phyloP scores from a whole-genome alignment of 2,113 vertebrate species.

The Chaetorhynchus papuensis region DNA sequence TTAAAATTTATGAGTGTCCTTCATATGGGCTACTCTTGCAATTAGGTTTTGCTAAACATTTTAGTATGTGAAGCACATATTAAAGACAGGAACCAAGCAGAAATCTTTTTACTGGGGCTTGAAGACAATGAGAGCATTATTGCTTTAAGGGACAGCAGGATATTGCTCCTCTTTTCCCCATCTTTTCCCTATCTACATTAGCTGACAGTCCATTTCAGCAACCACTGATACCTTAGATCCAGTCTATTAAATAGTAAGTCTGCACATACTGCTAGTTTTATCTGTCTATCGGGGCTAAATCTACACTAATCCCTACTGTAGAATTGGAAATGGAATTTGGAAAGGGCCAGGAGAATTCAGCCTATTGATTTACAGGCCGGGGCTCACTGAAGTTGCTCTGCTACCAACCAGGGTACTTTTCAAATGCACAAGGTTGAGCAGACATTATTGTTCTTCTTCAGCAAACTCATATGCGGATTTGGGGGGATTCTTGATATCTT shows the following conservation, averaged over 20 bases:
- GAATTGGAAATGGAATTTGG: conserved; percentile 48
- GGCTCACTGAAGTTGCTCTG: conserved; percentile 7
- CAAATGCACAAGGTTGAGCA: background rate
- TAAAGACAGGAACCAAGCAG: background rate
- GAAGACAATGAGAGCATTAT: background rate
- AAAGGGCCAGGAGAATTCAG: conserved; percentile 4
- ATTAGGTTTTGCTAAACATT: background rate
- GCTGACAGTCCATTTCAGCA: conserved; percentile 8
- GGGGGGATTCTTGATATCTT: background rate
- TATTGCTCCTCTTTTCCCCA: background rate
- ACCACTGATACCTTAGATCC: background rate
- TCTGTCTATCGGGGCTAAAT: conserved; percentile 31
- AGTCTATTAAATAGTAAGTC: conserved; percentile 35
- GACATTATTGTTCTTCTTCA: background rate
- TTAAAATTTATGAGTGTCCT: background rate
- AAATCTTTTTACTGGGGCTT: background rate
- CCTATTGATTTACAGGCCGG: conserved; percentile 8
- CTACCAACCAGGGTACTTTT: conserved; percentile 29
- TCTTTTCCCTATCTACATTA: background rate
- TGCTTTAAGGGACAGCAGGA: background rate
- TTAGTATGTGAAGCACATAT: background rate
- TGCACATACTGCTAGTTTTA: background rate
- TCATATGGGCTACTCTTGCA: background rate
- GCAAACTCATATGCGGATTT: background rate
- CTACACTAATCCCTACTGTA: conserved; percentile 18